Evolutionary conservation across 2,888 invertebrate species (phyloP), one percentile per base, ranked within the genome.

Genomic region (Drosophila melanosoma): DNA sequence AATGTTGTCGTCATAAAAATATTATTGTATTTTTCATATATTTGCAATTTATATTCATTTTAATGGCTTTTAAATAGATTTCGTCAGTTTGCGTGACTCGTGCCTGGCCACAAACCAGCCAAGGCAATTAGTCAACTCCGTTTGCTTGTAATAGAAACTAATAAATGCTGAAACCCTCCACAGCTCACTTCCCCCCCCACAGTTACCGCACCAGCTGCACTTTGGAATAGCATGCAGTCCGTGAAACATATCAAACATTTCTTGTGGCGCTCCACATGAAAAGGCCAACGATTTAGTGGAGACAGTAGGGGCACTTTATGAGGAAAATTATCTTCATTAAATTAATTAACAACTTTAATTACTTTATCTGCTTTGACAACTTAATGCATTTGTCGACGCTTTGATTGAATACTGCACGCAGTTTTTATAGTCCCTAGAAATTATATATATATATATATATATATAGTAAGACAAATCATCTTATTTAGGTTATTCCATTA

Each of bases 301-400:
- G 20, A 48, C 26, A 26, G 48, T 52, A 26, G 64, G 53, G 58
- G 54, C 58, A 49, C 26, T 42, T 36, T 58, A 40, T 79, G 52
- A 59, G 35, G 78, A 76, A 80, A 82, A 84, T 82, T 72, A 76
- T 68, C 81, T 87, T 76, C 73, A 87, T 84, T 82, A 75, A 69
- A 76, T 68, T 70, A 69, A 81, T 65, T 61, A 42, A 62, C 64
- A 59, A 49, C 66, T 69, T 71, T 84, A 81, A 83, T 86, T 74
- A 79, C 87, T 80, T 76, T 69, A 84, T 87, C 57, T 71, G 64
- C 62, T 65, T 62, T 80, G 80, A 82, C 77, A 79, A 69, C 69
- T 75, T 76, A 48, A 76, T 81, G 83, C 53, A 60, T 42, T 70
- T 60, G 42, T 26, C 20, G 57, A 35, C 15, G 29, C 65, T 68